Base-by-base conservation (phyloP, 1,140 invertebrate genomes). In the Leptinotarsa lineolata region DNA sequence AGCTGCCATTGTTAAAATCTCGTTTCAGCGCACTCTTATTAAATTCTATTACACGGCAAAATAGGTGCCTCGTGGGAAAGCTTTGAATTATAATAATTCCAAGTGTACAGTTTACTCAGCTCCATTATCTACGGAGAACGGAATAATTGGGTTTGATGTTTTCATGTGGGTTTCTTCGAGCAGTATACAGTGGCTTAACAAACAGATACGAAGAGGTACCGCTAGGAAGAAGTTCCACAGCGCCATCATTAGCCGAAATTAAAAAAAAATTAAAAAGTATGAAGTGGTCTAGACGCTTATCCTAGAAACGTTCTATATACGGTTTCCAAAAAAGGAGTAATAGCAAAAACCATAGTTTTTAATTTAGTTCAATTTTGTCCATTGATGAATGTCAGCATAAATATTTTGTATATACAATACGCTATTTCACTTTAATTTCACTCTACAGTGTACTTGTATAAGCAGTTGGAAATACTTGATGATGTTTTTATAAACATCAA, bases 21-120 rank as follows among this genome's bases (percentile, higher is more conserved):
- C 48, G 48, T 54, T 54, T 54, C 8, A 54, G 15, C 48, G 48
- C 48, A 54, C 48, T 54, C 15, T 54, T 54, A 54, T 54, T 54
- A 54, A 54, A 54, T 54, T 54, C 16, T 54, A 54, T 54, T 54
- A 54, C 48, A 54, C 48, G 48, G 48, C 48, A 54, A 54, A 54
- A 54, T 54, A 54, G 48, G 15, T 54, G 48, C 15, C 48, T 54
- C 48, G 48, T 54, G 48, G 48, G 48, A 54, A 54, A 54, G n/a
- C 48, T 54, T 54, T 54, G 48, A 54, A 18, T 54, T 54, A 54
- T 54, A 18, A 54, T 54, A 54, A 54, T 54, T 54, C 48, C n/a
- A 54, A n/a, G 15, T 54, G 15, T 54, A 54, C 48, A 54, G n/a
- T 54, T 54, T 54, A 54, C n/a, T 54, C n/a, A 54, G 48, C 15